Conservation (phyloP, 2,113 vertebrate species). For the Corvus hawaiiensis region DNA sequence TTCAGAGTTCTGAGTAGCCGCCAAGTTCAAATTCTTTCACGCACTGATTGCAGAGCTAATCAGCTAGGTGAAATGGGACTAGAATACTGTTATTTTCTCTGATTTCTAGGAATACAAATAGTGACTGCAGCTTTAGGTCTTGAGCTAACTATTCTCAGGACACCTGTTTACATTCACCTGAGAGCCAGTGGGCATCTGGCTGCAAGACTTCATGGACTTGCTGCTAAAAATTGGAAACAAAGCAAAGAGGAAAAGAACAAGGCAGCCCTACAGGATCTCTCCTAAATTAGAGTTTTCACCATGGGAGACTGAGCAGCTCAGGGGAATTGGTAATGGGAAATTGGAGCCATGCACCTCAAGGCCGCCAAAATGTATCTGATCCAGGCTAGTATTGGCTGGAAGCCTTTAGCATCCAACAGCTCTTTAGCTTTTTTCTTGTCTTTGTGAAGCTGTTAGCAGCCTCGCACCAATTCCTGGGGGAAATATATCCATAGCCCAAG, state of each 20-base stretch:
- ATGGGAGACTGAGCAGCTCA: neutral
- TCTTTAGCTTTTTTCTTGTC: conserved; percentile 47
- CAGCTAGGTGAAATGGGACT: conserved; percentile 8
- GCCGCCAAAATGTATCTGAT: conserved; percentile 30
- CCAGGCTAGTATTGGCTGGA: neutral
- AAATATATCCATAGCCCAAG: conserved; percentile 42
- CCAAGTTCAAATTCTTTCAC: neutral
- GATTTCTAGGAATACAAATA: conserved; percentile 41
- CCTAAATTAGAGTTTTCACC: conserved; percentile 44
- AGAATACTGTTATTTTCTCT: neutral
- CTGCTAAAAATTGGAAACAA: conserved; percentile 14
- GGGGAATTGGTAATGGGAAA: conserved; percentile 15
- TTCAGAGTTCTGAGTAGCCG: neutral
- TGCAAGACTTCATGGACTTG: neutral
- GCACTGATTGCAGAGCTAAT: neutral
- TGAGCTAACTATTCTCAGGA: neutral
- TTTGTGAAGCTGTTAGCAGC: conserved; percentile 48
- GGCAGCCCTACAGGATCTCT: neutral
- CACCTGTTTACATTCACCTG: neutral
- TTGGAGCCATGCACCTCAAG: neutral
- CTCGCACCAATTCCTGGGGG: neutral
- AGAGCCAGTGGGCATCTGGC: neutral
- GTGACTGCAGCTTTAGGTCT: neutral
- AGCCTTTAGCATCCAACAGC: conserved; percentile 44
- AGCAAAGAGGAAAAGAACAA: neutral